Evolutionary conservation across 2,888 invertebrate species (phyloP), one percentile per base, ranked within the genome.

Genomic region (Exocentrus adspersus): DNA sequence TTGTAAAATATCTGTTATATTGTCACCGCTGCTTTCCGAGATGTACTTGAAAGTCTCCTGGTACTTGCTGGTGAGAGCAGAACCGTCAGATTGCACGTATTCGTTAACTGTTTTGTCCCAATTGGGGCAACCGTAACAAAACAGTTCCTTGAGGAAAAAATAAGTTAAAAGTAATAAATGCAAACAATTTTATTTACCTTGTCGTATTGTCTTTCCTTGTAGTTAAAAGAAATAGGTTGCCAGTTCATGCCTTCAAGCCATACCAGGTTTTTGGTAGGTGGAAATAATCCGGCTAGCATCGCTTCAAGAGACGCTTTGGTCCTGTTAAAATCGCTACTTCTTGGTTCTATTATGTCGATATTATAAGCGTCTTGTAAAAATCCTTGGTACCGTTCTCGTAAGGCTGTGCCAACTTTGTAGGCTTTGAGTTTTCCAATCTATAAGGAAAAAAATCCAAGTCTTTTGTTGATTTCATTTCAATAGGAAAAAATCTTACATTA

Each of bases 281-380:
- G 90, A 78, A 87, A 92, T 20, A 92, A 77, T 0, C 88, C 91
- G 0, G 90, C 88, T 57, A 91, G 81, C 2, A 90, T 88, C 14
- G 89, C 82, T 68, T 89, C 83, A 0, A 88, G 89, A 2, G 90
- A 90, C 86, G 90, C 90, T 81, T 92, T 86, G 0, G 92, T 92
- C 48, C 92, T 84, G 57, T 89, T 88, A 74, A 85, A 88, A 75
- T 89, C 87, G 0, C 91, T 90, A 37, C 89, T 89, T 37, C 87
- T 81, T 46, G 86, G 81, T 7, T 77, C 77, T 2, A 86, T 77
- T 78, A 89, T 84, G 24, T 86, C 84, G 3, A 86, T 85, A 69
- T 82, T 83, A 78, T 89, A 90, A 37, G 82, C 77, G 32, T 82
- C 79, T 17, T 87, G 87, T 43, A 92, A 80, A 77, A 89, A 90